Evolutionary conservation across 2,113 vertebrate species (phyloP).

Genomic region (Parus major): DNA sequence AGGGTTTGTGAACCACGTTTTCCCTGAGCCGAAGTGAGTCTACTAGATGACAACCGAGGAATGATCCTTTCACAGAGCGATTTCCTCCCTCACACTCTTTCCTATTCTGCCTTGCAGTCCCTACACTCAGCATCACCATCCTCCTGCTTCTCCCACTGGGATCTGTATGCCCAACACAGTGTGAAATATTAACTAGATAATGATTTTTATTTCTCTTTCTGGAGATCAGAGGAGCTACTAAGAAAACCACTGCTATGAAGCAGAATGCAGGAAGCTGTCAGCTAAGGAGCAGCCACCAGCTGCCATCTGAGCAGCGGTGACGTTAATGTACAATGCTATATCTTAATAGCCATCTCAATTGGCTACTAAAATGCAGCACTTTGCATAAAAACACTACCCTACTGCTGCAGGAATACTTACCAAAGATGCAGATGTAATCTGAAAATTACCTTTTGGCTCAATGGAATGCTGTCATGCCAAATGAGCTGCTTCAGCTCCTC

Average conservation of each 20-base stretch:
- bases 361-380: constrained; percentile 50
- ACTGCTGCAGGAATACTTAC: not conserved
- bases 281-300: not conserved
- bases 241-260: not conserved
- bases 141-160: not conserved
- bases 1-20: not conserved
- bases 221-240: not conserved
- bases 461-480: not conserved
- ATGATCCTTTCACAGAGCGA: not conserved
- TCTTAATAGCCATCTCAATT: constrained; percentile 49
- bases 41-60: not conserved
- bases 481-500: not conserved
- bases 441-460: constrained; percentile 31
- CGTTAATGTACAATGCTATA: constrained; percentile 23
- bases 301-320: not conserved
- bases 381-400: constrained; percentile 26
- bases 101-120: not conserved
- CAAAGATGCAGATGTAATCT: not conserved
- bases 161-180: not conserved
- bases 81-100: not conserved
- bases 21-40: not conserved
- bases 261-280: not conserved
- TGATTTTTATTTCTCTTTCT: constrained; percentile 31
- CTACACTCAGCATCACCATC: not conserved
- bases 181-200: constrained; percentile 35